A percentile compares a stretch with the other conserved stretches of the same genome.
Conservation (phyloP, 2,888 invertebrate genomes). For the Adelphocoris suturalis region DNA sequence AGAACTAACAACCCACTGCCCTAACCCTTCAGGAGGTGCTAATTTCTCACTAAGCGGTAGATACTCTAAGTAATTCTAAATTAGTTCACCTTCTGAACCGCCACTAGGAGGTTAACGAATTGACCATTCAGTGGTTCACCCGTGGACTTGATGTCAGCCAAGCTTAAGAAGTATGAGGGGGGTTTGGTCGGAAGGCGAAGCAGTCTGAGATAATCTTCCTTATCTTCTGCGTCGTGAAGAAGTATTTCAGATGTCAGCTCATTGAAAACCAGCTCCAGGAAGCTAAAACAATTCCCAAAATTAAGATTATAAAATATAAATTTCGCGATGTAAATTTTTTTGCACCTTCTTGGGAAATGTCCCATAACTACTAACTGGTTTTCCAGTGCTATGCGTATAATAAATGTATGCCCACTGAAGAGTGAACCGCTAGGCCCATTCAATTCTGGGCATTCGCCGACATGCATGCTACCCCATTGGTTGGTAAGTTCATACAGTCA, state of each 20-base stretch:
- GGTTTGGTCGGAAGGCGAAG: slow-evolving; percentile 85
- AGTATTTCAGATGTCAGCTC: slow-evolving; percentile 78
- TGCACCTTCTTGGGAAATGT: no score
- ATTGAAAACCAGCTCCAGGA: slow-evolving; percentile 82
- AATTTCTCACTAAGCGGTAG: no score
- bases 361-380: no score
- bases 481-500: no score
- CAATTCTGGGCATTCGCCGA: no score
- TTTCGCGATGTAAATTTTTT: no score
- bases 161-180: slow-evolving; percentile 81
- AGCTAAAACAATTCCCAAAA: slow-evolving; percentile 80
- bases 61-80: neutral
- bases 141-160: slow-evolving; percentile 81
- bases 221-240: slow-evolving; percentile 72
- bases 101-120: slow-evolving; percentile 85
- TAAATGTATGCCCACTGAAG: no score
- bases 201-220: slow-evolving; percentile 80
- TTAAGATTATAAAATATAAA: neutral
- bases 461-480: no score
- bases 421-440: no score
- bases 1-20: no score
- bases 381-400: no score
- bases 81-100: slow-evolving; percentile 81
- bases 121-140: slow-evolving; percentile 79
- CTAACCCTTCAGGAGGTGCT: no score